Evolutionary conservation across 1,140 invertebrate genomes (phyloP).

Genomic region (Zaprionus gabonicus): DNA sequence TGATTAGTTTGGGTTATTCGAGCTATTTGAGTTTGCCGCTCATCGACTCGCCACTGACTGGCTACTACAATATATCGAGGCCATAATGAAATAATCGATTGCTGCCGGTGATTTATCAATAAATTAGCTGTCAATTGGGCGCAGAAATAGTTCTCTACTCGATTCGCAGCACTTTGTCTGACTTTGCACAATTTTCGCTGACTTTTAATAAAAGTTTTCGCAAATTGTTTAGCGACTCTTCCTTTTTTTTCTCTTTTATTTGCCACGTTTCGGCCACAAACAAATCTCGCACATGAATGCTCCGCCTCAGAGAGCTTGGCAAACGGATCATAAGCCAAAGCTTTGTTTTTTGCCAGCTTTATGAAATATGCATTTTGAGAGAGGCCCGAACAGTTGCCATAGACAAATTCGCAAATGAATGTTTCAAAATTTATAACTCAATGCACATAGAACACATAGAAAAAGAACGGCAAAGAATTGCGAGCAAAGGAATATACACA

Average conservation of each 20-base stretch:
- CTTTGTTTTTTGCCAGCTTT: constrained; percentile 3
- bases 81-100: constrained; percentile 67
- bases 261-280: constrained; percentile 33
- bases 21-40: constrained; percentile 60
- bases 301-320: constrained; percentile 4
- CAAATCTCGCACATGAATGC: constrained; percentile 61
- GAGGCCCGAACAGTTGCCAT: constrained; percentile 36
- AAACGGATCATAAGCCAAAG: constrained; percentile 13
- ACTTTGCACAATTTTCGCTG: constrained; percentile 6
- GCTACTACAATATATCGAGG: background rate
- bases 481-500: constrained; percentile 28
- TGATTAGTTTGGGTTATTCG: constrained; percentile 71
- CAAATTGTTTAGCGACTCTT: constrained; percentile 24
- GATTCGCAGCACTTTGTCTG: constrained; percentile 11
- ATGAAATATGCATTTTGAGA: constrained; percentile 37
- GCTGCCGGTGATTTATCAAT: constrained; percentile 53
- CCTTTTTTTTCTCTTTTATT: background rate
- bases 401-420: constrained; percentile 61
- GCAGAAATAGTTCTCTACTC: background rate
- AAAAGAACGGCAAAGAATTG: constrained; percentile 31
- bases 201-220: constrained; percentile 24
- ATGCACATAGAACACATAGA: constrained; percentile 70
- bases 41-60: background rate
- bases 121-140: constrained; percentile 44
- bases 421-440: constrained; percentile 79